These are phyloP conservation scores for Ahaetulla prasina DNA, from an alignment of 2,113 vertebrate genomes.

Conservation along the genomic window DNA sequence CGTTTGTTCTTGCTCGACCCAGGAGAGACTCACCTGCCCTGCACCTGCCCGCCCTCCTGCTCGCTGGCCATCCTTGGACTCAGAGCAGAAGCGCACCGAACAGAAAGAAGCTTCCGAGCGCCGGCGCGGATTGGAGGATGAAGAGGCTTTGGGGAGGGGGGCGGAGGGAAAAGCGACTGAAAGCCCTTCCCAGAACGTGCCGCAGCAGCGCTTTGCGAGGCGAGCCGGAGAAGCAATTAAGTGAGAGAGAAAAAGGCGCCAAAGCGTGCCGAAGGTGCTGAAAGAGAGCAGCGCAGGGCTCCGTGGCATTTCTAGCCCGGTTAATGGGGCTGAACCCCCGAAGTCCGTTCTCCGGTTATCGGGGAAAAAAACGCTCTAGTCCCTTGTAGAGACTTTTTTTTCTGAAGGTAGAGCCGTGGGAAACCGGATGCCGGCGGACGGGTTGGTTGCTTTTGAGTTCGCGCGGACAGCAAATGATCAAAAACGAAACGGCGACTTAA, in stretches of 20 bases:
- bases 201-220: not conserved
- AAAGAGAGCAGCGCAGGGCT: not conserved
- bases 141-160: not conserved
- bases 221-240: not conserved
- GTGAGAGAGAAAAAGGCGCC: not conserved
- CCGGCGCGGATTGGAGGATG: not conserved
- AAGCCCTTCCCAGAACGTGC: not conserved
- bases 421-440: not conserved
- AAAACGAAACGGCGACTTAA: not conserved
- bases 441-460: not conserved
- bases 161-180: not conserved
- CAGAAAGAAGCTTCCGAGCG: accelerated
- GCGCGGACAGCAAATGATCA: not conserved
- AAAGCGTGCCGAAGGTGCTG: not conserved
- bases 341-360: not conserved
- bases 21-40: slow-evolving; percentile 27
- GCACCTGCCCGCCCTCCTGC: not conserved
- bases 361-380: not conserved
- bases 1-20: too few relatives aligned
- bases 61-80: slow-evolving; percentile 15
- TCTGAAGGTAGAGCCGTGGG: not conserved
- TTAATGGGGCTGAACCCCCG: not conserved
- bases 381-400: not conserved
- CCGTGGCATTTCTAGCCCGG: not conserved
- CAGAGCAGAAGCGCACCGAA: not conserved